phyloP scores from a whole-genome alignment of 92 coral and sea anemone genomes.

The Porites rus region DNA sequence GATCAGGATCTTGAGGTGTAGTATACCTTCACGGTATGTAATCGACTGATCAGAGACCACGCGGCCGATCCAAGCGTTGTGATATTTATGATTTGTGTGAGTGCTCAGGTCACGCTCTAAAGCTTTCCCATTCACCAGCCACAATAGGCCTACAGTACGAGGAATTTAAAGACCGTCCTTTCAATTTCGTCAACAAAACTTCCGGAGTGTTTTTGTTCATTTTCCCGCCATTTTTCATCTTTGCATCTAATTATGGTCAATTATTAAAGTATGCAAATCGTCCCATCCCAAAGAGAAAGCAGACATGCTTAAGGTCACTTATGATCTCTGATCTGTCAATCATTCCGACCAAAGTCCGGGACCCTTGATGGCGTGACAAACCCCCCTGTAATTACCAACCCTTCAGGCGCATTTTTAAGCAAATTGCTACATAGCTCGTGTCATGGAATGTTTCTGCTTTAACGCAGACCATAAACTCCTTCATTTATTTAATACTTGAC shows the following conservation, averaged over 20 bases:
- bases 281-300: neutral
- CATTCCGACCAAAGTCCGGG: neutral
- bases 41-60: neutral
- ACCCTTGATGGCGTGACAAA: neutral
- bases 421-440: neutral
- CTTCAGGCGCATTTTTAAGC: constrained; percentile 14
- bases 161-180: neutral
- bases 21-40: neutral
- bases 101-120: constrained; percentile 16
- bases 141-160: neutral
- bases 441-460: too few species aligned
- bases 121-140: neutral
- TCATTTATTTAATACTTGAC: neutral
- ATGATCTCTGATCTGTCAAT: neutral
- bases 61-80: neutral
- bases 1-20: neutral
- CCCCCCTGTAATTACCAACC: neutral
- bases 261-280: neutral
- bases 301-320: neutral
- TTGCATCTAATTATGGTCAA: neutral
- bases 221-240: constrained; percentile 35
- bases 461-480: too few species aligned
- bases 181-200: constrained; percentile 7
- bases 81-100: neutral
- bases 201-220: constrained; percentile 33